A percentile compares a stretch with the other conserved stretches of the same genome.
These are phyloP conservation scores for Acanthosepion lycidas DNA, from an alignment of 2,888 invertebrate species.

Conservation along the genomic window DNA sequence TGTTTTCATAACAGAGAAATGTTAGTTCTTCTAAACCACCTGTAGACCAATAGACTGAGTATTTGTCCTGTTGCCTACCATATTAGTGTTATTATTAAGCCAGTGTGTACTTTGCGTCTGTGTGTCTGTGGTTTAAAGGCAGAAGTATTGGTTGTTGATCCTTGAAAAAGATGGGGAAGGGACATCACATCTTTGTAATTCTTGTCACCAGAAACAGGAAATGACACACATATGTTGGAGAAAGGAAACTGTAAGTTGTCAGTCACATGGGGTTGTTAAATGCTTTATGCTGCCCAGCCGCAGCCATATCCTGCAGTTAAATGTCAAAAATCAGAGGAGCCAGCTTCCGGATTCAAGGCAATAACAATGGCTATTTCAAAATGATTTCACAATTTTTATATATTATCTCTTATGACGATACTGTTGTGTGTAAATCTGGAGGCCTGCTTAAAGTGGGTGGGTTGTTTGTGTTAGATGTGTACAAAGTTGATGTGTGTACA, in stretches of 20 bases:
- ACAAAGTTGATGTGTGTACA: background rate
- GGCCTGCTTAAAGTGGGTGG: background rate
- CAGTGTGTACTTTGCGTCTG: background rate
- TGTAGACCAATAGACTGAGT: no score
- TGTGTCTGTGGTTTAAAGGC: background rate
- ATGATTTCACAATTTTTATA: background rate
- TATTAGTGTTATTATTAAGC: no score
- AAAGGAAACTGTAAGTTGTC: background rate
- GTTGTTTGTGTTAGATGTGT: background rate
- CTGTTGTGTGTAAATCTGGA: background rate
- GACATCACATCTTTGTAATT: constrained; percentile 15
- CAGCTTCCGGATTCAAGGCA: background rate
- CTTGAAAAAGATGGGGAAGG: background rate
- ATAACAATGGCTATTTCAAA: background rate
- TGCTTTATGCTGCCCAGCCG: background rate
- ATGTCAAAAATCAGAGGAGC: background rate
- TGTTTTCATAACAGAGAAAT: no score
- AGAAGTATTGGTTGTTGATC: background rate
- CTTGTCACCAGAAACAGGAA: background rate
- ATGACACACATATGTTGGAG: background rate
- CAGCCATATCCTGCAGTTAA: background rate
- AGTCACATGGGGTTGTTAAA: background rate
- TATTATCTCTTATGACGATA: background rate
- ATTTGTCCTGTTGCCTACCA: no score
- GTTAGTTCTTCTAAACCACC: no score